Evolutionary conservation across 2,113 vertebrate genomes (phyloP), one percentile per base, ranked within the genome.

Genomic region (Mormyrus lacerda): DNA sequence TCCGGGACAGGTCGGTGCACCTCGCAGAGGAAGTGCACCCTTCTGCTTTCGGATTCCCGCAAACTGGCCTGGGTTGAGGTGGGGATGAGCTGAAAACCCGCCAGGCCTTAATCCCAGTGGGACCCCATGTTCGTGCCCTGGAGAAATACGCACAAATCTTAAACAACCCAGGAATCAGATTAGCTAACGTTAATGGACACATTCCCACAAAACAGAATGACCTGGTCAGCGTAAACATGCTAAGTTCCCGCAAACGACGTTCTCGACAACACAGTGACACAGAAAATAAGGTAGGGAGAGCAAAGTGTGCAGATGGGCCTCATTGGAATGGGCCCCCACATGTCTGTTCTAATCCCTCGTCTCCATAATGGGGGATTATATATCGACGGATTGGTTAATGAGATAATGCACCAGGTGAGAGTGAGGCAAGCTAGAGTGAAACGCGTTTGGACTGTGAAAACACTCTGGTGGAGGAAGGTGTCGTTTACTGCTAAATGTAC

Each of bases 331-430:
- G 27, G 35, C 4, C 24, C 8, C 48, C 17, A 2, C 9, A 0
- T 13, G 17, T 11, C 31, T 3, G 1, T 8, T 73, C 10, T 69
- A 39, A 69, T 73, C 44, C 84, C 55, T 50, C 1, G 39, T 47
- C 58, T 48, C 53, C 42, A 85, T 50, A 61, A 86, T 8, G 31
- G 45, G 39, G 89, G 84, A 89, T 89, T 85, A 51, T 35, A 73
- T 55, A 50, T 50, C 31, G 83, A 73, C 44, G 21, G 27, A 85
- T 47, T 44, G 58, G 83, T 50, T 44, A 39, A 86, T 50, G 84
- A 89, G 44, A 51, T 50, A 87, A 85, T 61, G 50, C 35, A 69
- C 44, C 35, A 69, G 55, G 83, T 69, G 42, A 86, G 35, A 51
- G 10, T 1, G 50, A 51, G 50, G 39, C 31, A 6, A 15, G 76